Conservation (phyloP, 2,888 invertebrate species). For the Troides oblongomaculatus region DNA sequence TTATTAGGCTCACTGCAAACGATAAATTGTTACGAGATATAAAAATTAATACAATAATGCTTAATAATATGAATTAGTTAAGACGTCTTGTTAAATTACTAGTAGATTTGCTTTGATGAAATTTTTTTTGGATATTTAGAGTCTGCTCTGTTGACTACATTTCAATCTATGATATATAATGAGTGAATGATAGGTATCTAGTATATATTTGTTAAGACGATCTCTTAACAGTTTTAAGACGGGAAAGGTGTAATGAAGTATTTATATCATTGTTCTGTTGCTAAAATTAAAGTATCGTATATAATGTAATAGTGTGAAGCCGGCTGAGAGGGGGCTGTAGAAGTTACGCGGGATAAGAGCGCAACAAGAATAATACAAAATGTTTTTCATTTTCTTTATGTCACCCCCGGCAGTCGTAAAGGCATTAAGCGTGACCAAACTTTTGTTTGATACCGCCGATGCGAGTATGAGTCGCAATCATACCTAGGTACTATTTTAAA, state of each 20-base stretch:
- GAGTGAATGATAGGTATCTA: too few relatives aligned
- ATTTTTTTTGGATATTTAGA: too few relatives aligned
- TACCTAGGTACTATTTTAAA: conserved; percentile 33
- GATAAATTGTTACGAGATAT: too few relatives aligned
- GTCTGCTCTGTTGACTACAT: too few relatives aligned
- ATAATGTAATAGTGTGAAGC: conserved; percentile 44
- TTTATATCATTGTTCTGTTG: background rate
- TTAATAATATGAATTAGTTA: too few relatives aligned
- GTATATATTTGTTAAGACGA: background rate
- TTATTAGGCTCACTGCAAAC: conserved; percentile 42
- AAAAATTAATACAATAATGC: too few relatives aligned
- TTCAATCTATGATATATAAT: too few relatives aligned
- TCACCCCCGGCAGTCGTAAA: conserved; percentile 92
- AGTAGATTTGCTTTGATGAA: too few relatives aligned
- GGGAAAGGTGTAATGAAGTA: too few relatives aligned
- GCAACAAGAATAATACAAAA: conserved; percentile 83
- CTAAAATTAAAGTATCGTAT: conserved; percentile 33
- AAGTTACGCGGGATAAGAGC: conserved; percentile 75
- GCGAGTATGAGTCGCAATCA: conserved; percentile 67
- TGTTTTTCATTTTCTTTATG: conserved; percentile 95
- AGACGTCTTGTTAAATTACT: too few relatives aligned
- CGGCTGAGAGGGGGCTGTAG: conserved; percentile 63
- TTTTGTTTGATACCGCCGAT: conserved; percentile 80
- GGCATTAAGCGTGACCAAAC: conserved; percentile 93
- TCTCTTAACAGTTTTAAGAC: background rate